Percentiles rank a stretch among this genome's conserved stretches.
Evolutionary conservation across 2,113 vertebrate genomes (phyloP).

Genomic region (Lycaon pictus): DNA sequence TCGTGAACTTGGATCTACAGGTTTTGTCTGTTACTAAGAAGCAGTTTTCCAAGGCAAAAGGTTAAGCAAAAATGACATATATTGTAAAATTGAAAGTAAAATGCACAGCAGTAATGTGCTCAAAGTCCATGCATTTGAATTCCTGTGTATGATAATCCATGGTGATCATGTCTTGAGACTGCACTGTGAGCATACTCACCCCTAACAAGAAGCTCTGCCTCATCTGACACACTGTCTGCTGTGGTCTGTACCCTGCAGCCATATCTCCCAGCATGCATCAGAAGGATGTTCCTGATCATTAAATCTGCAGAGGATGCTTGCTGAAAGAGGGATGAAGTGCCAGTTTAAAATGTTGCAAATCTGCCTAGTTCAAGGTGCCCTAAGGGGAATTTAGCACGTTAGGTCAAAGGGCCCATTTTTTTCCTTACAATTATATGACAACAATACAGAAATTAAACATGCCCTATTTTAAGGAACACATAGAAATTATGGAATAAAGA

Average conservation of each 20-base stretch:
- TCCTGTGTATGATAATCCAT: slow-evolving; percentile 70
- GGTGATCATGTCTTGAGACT: slow-evolving; percentile 74
- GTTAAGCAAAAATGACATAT: slow-evolving; percentile 62
- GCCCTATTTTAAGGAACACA: slow-evolving; percentile 75
- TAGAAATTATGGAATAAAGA: slow-evolving; percentile 74
- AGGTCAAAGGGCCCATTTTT: slow-evolving; percentile 70
- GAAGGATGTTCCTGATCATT: slow-evolving; percentile 98
- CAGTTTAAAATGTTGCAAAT: slow-evolving; percentile 84
- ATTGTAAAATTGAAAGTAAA: slow-evolving; percentile 65
- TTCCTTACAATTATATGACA: slow-evolving; percentile 70
- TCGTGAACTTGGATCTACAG: slow-evolving; percentile 19
- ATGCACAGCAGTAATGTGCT: neutral
- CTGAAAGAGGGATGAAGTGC: slow-evolving; percentile 89
- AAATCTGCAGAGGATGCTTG: slow-evolving; percentile 97
- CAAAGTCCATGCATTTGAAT: slow-evolving; percentile 65
- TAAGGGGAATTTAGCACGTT: slow-evolving; percentile 62
- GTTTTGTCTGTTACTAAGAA: slow-evolving; percentile 52
- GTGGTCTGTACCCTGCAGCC: slow-evolving; percentile 96
- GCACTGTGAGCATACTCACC: slow-evolving; percentile 89
- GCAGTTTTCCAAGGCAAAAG: slow-evolving; percentile 69
- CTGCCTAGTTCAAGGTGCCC: slow-evolving; percentile 77
- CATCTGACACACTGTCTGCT: slow-evolving; percentile 93
- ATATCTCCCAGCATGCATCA: slow-evolving; percentile 97
- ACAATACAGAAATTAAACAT: slow-evolving; percentile 76
- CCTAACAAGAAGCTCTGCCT: slow-evolving; percentile 96